Percentiles rank a stretch among this genome's conserved stretches.
phyloP scores from a whole-genome alignment of 2,113 vertebrate genomes.

The Ailuropoda melanoleuca region DNA sequence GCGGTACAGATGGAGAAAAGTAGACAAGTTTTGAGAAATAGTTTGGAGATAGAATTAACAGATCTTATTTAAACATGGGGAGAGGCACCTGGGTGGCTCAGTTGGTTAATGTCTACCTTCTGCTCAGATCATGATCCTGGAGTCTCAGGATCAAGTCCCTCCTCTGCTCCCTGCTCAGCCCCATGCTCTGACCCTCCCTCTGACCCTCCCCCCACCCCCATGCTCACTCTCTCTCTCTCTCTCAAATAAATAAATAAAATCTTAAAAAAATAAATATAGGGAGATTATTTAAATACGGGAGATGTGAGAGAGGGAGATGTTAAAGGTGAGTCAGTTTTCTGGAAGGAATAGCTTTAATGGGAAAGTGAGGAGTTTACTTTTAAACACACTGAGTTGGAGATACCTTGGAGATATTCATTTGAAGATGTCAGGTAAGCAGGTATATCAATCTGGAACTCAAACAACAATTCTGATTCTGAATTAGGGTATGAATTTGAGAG shows the following conservation, averaged over 20 bases:
- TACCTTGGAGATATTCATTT: background rate
- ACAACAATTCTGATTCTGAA: background rate
- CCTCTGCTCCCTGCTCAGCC: too few relatives aligned
- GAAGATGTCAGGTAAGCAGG: background rate
- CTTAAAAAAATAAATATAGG: background rate
- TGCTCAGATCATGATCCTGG: too few relatives aligned
- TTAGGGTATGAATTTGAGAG: background rate
- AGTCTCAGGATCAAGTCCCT: too few relatives aligned
- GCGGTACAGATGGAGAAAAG: background rate
- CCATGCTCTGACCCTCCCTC: too few relatives aligned
- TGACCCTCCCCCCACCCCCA: too few relatives aligned
- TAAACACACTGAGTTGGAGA: background rate
- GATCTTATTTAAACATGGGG: background rate
- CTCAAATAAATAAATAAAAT: too few relatives aligned
- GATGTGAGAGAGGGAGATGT: background rate
- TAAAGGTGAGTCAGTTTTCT: slow-evolving; percentile 10
- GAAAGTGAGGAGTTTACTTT: slow-evolving; percentile 2
- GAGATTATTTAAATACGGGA: background rate
- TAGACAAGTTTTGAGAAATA: background rate
- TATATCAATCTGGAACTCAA: background rate
- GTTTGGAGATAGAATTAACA: slow-evolving; percentile 9
- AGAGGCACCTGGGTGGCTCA: too few relatives aligned
- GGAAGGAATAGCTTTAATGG: background rate
- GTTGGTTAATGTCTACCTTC: too few relatives aligned
- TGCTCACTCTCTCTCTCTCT: too few relatives aligned